Evolutionary conservation across 2,888 invertebrate species (phyloP).

Genomic region (Hemaris fuciformis): DNA sequence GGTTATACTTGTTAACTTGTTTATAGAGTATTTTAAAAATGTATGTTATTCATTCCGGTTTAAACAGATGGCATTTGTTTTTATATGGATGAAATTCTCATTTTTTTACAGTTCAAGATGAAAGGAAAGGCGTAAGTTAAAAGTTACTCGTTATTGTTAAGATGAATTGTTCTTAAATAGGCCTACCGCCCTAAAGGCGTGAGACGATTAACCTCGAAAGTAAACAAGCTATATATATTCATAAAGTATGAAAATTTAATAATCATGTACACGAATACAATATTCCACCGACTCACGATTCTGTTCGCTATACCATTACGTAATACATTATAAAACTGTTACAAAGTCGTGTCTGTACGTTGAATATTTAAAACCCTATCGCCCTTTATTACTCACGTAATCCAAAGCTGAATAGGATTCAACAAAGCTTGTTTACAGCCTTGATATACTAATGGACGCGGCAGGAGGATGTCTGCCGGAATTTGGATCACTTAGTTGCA

Average conservation of each 20-base stretch:
- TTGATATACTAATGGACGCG: neutral
- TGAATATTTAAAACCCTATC: conserved; percentile 11
- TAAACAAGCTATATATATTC: conserved; percentile 2
- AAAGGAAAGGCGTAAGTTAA: no score
- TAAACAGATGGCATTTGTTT: neutral
- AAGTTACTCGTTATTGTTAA: no score
- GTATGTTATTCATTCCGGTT: neutral
- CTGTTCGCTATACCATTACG: conserved; percentile 2
- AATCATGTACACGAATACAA: neutral
- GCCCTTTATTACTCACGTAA: conserved; percentile 9
- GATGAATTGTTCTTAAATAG: no score
- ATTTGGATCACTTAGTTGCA: neutral
- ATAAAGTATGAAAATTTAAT: neutral
- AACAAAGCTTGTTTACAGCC: conserved; percentile 5
- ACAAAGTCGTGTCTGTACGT: conserved; percentile 8
- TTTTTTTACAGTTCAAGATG: neutral
- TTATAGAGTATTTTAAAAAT: no score
- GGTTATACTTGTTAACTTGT: neutral
- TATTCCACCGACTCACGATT: neutral
- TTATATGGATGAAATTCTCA: neutral
- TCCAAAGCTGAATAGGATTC: conserved; percentile 9
- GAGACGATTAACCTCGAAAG: neutral
- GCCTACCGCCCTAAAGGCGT: no score
- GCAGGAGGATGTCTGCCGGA: neutral
- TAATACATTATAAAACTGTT: conserved; percentile 11